These are phyloP conservation scores for Cryptomyrus ogoouensis DNA, from an alignment of 2,113 vertebrate species.

Conservation along the genomic window DNA sequence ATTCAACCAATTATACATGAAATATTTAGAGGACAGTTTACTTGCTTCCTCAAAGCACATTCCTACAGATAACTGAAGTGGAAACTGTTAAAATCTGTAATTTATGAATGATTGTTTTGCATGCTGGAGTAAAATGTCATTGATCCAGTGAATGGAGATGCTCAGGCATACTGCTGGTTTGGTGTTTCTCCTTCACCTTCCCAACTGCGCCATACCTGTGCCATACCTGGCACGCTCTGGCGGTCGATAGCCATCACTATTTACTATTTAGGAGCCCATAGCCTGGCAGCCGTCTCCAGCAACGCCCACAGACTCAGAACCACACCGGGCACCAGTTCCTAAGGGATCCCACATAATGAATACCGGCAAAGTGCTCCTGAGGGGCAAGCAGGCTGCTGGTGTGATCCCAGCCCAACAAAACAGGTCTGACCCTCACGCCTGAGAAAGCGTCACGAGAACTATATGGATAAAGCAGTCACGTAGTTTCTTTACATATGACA, in stretches of 20 bases:
- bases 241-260: not conserved
- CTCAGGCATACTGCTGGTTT: conserved; percentile 14
- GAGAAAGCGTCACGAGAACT: not conserved
- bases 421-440: not conserved
- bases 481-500: not conserved
- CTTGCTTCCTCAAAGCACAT: conserved; percentile 32
- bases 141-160: conserved; percentile 28
- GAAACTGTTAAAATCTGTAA: conserved; percentile 41
- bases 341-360: conserved; percentile 13
- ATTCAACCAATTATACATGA: conserved; percentile 24
- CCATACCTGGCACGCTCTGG: not conserved
- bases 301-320: conserved; percentile 14
- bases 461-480: not conserved
- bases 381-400: not conserved
- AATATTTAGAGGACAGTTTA: conserved; percentile 49
- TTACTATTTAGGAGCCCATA: conserved; percentile 39
- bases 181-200: conserved; percentile 11
- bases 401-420: not conserved
- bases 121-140: conserved; percentile 48
- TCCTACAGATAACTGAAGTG: conserved; percentile 41
- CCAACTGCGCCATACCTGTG: not conserved
- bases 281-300: not conserved
- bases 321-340: not conserved
- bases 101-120: conserved; percentile 31
- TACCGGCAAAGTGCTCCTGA: not conserved